Conservation (phyloP, 2,797 vertebrate species). For the Hoplostethus atlanticus region DNA sequence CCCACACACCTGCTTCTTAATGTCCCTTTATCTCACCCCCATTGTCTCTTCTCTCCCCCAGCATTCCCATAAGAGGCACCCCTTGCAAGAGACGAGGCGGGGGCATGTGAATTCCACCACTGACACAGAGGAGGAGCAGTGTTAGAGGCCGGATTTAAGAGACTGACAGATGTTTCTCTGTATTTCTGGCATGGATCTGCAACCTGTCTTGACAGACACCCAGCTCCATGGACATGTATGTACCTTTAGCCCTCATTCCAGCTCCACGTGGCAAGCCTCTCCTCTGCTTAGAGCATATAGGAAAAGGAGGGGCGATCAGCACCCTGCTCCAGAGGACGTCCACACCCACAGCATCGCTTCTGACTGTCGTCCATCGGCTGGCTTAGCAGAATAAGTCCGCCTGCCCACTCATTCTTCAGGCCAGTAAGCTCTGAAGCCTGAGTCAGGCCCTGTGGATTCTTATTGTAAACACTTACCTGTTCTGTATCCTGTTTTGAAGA, state of each 20-base stretch:
- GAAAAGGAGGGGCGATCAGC: constrained; percentile 15
- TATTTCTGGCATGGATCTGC: constrained; percentile 35
- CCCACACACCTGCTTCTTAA: background rate
- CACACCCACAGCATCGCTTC: constrained; percentile 32
- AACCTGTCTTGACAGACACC: constrained; percentile 31
- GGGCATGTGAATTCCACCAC: constrained; percentile 49
- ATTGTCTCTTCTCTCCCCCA: constrained; percentile 37
- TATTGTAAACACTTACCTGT: constrained; percentile 26
- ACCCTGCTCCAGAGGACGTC: constrained; percentile 1
- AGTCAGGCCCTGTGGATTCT: constrained; percentile 7
- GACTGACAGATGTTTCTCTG: constrained; percentile 39
- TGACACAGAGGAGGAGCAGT: constrained; percentile 56
- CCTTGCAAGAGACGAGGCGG: constrained; percentile 63
- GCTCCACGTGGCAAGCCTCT: constrained; percentile 32
- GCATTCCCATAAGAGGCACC: constrained; percentile 73
- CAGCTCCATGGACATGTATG: constrained; percentile 39
- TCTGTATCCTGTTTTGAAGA: constrained; percentile 29
- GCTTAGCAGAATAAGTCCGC: constrained; percentile 21
- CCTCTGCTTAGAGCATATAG: constrained; percentile 16
- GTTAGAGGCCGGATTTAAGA: constrained; percentile 22
- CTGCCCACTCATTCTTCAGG: constrained; percentile 30
- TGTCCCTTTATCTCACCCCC: background rate
- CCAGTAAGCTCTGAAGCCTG: constrained; percentile 29
- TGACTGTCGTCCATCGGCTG: constrained; percentile 30
- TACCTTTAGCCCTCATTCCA: constrained; percentile 34